Base-by-base conservation (phyloP, 2,888 invertebrate genomes). In the Plebejus melissa region DNA sequence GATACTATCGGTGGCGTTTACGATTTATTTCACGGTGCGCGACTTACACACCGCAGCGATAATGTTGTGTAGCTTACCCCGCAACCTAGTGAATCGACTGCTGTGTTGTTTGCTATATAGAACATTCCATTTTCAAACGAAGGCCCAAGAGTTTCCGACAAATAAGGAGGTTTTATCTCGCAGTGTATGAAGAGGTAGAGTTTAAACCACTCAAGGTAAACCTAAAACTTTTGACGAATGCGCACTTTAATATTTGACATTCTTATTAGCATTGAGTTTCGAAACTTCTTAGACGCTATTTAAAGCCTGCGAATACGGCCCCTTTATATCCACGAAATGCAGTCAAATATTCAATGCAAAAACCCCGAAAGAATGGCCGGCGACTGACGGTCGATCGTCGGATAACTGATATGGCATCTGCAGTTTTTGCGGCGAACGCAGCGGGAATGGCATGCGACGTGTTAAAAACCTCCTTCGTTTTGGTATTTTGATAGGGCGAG, bases 21-120 rank as follows among this genome's bases (percentile, higher is more conserved):
- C 78, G 79, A 80, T 81, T 81, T 80, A 81, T 81, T 79, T 81
- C 76, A 80, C 78, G 76, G 77, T 77, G 57, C 75, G 75, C 77
- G 76, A 65, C 77, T 77, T 79, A 76, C 74, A 54, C 13, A 16
- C 54, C 16, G 54, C 13, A 54, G 54, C 54, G 54, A 16, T 54
- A 54, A 54, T 54, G 11, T 16, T 16, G 4, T 54, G 4, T 4
- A 54, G 54, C 50, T 50, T 50, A 4, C 50, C 50, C 50, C 54
- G 54, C 16, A 54, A 54, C 1, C 13, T 54, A 4, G 16, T 16
- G 46, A 46, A 46, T 11, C 46, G 46, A 11, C 9, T 46, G 5
- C 38, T 38, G 46, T 7, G 46, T 9, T 46, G 46, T 46, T 46
- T 9, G 2, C 46, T 46, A 54, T 16, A 4, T 16, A 54, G 54